Evolutionary conservation across 2,888 invertebrate species (phyloP).

Genomic region (Athripsodes cinereus): DNA sequence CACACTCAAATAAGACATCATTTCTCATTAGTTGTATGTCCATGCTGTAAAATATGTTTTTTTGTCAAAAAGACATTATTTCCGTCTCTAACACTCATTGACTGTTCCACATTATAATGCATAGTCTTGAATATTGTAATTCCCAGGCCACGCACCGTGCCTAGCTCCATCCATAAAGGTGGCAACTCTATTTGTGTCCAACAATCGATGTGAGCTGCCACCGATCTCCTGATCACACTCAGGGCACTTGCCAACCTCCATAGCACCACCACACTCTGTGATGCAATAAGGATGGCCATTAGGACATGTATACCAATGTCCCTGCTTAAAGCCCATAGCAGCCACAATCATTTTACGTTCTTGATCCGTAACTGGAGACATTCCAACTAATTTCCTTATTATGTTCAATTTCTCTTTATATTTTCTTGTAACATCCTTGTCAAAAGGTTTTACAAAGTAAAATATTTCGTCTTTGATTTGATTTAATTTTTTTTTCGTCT

Average conservation of each 20-base stretch:
- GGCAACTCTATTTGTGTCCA: constrained; percentile 42
- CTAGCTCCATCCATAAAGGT: constrained; percentile 50
- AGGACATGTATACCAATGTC: constrained; percentile 67
- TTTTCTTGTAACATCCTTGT: neutral
- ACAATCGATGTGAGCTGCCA: constrained; percentile 44
- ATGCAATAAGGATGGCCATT: constrained; percentile 64
- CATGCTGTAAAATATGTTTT: no score
- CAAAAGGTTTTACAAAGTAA: neutral
- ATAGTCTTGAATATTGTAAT: constrained; percentile 34
- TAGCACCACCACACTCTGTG: constrained; percentile 63
- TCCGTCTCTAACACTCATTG: no score
- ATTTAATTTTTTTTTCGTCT: neutral
- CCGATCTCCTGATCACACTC: constrained; percentile 56
- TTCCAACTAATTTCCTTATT: neutral
- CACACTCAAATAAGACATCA: no score
- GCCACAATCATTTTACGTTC: constrained; percentile 51
- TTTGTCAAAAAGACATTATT: no score
- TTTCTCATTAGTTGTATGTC: no score
- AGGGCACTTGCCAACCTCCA: constrained; percentile 43
- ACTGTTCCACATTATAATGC: no score
- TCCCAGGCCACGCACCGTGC: constrained; percentile 45
- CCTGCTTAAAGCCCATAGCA: constrained; percentile 51
- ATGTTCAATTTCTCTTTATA: neutral
- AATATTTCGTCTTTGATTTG: neutral
- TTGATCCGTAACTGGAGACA: constrained; percentile 32